Evolutionary conservation across 2,888 invertebrate genomes (phyloP).

Genomic region (Scaptodrosophila latifasciaeformis): DNA sequence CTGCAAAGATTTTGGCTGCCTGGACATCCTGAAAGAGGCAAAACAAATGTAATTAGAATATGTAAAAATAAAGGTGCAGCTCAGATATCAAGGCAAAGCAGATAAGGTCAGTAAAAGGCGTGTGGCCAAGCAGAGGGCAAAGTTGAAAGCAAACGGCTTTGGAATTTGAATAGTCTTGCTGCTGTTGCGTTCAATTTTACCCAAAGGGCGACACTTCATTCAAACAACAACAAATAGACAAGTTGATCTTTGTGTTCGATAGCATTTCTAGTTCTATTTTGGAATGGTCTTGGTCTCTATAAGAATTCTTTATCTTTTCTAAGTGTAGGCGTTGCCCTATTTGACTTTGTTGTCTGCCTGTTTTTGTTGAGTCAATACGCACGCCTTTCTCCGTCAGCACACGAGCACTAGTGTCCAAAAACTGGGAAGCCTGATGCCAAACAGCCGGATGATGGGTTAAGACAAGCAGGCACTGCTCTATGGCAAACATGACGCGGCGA

Average conservation of each 20-base stretch:
- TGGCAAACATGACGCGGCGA: constrained; percentile 97
- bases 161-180: no score
- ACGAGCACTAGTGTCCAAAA: constrained; percentile 95
- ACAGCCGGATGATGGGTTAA: constrained; percentile 98
- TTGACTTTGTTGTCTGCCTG: no score
- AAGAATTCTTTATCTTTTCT: no score
- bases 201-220: constrained; percentile 57
- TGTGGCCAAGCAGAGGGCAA: constrained; percentile 65
- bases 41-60: constrained; percentile 9
- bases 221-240: constrained; percentile 41
- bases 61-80: constrained; percentile 5
- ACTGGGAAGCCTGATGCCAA: constrained; percentile 99
- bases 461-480: constrained; percentile 97
- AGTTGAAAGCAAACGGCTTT: constrained; percentile 60
- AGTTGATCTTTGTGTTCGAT: constrained; percentile 30
- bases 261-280: constrained; percentile 6
- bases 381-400: constrained; percentile 95
- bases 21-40: constrained; percentile 93
- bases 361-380: constrained; percentile 69
- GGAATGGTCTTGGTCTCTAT: no score
- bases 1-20: constrained; percentile 92
- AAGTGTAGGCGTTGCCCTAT: no score
- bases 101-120: constrained; percentile 65
- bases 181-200: constrained; percentile 45
- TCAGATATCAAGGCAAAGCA: constrained; percentile 20